Conservation (phyloP, 2,888 invertebrate genomes). For the Tolmerus cingulatus region DNA sequence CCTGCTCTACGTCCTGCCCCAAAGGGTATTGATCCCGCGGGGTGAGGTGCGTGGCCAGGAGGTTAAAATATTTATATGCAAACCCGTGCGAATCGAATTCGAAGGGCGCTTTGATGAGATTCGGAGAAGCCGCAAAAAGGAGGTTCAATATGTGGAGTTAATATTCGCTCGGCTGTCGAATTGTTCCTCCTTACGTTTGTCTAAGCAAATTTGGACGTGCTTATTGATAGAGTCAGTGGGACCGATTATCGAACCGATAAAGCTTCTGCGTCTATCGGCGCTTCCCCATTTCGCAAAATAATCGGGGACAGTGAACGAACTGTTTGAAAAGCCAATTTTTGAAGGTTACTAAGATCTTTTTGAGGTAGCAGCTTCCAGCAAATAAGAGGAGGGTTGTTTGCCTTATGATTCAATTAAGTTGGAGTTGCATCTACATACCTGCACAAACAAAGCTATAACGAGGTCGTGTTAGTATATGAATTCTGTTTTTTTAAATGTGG, state of each 20-base stretch:
- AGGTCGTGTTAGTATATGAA: too few species aligned
- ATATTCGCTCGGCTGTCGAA: not conserved
- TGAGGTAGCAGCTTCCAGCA: not conserved
- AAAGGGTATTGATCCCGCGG: not conserved
- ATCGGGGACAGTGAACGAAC: not conserved
- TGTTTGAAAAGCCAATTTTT: not conserved
- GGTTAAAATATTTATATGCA: not conserved
- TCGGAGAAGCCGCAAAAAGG: not conserved
- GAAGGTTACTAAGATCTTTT: not conserved
- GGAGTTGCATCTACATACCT: not conserved
- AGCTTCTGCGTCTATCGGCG: not conserved
- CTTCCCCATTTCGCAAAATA: not conserved
- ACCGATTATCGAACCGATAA: not conserved
- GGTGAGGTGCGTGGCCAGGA: not conserved
- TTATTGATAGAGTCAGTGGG: not conserved
- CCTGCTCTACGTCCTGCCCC: not conserved
- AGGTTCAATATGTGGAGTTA: not conserved
- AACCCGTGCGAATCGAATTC: not conserved
- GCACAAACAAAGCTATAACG: too few species aligned
- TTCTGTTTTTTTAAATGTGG: too few species aligned
- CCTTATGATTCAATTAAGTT: not conserved
- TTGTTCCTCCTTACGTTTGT: not conserved
- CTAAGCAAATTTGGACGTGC: not conserved
- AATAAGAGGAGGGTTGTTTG: not conserved
- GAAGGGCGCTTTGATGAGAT: not conserved